Base-by-base conservation (phyloP, 2,113 vertebrate species). In the Pelvicachromis taeniatus region DNA sequence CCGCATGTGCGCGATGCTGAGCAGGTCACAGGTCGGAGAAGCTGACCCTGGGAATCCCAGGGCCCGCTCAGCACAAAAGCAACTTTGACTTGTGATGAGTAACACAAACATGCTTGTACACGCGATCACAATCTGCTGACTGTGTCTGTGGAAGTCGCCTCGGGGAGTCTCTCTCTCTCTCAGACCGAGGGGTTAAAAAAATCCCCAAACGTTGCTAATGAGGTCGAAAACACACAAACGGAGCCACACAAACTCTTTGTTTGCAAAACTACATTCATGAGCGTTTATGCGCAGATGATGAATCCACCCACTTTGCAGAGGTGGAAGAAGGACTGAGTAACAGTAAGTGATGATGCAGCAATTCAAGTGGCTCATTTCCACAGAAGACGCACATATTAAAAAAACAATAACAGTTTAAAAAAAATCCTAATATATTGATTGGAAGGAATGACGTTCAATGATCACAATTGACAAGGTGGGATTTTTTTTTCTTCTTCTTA, bases 101-200 rank as follows among this genome's bases (percentile, higher is more conserved):
- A 86, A 92, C 94, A 90, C 91, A 94, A 94, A 95, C 91, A 50
- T 91, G 94, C 91, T 94, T 40, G 84, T 90, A 91, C 93, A 88
- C 78, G 93, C 91, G 91, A 90, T 91, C 90, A 73, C 87, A 90
- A 92, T 93, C 85, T 92, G 91, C 93, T 95, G 93, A 94, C 83
- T 92, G 80, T 33, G 86, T 78, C 58, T 86, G 78, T 87, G 89
- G 38, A 61, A 87, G 78, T 53, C 53, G 83, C 93, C 92, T 88
- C 80, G 0, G 78, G 92, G 92, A 93, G 88, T 82, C 84, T 88
- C 84, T 88, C 84, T 88, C 84, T 88, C 52, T 42, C 85, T 33
- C 38, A 84, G n/a, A 8, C 33, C 13, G 55, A 19, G 19, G 42
- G 33, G 38, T 63, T n/a, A 33, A 70, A 56, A 54, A 84, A 75